Evolutionary conservation across 2,888 invertebrate species (phyloP).

Genomic region (Patella caerulea): DNA sequence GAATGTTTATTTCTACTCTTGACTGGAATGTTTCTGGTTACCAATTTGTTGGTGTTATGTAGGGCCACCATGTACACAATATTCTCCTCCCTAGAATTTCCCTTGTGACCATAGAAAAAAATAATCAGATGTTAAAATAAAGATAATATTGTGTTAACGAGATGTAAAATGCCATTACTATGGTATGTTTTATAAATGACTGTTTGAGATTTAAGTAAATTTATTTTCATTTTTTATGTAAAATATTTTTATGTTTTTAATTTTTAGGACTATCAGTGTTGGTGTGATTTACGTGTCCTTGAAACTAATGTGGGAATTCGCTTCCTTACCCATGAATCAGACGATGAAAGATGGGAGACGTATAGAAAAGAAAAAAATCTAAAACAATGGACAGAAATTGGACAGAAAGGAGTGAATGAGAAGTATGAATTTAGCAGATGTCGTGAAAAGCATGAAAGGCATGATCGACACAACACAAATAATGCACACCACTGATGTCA

Average conservation of each 20-base stretch:
- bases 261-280: conserved; percentile 87
- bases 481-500: neutral
- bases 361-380: conserved; percentile 74
- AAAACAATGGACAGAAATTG: conserved; percentile 66
- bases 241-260: no score
- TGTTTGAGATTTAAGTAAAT: no score
- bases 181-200: neutral
- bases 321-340: conserved; percentile 92
- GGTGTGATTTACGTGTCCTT: conserved; percentile 91
- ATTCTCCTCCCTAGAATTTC: no score
- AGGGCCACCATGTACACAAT: no score
- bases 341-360: conserved; percentile 90
- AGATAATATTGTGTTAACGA: no score
- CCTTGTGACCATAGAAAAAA: no score
- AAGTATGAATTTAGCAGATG: conserved; percentile 60
- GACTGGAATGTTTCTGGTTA: no score
- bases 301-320: conserved; percentile 83
- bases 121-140: no score
- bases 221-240: no score
- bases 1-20: no score
- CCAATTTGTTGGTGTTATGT: no score
- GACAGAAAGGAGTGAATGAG: conserved; percentile 67
- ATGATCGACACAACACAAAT: neutral
- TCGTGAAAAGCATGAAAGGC: conserved; percentile 46
- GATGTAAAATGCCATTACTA: neutral